phyloP scores from a whole-genome alignment of 2,888 invertebrate species.

The Pteria penguin region DNA sequence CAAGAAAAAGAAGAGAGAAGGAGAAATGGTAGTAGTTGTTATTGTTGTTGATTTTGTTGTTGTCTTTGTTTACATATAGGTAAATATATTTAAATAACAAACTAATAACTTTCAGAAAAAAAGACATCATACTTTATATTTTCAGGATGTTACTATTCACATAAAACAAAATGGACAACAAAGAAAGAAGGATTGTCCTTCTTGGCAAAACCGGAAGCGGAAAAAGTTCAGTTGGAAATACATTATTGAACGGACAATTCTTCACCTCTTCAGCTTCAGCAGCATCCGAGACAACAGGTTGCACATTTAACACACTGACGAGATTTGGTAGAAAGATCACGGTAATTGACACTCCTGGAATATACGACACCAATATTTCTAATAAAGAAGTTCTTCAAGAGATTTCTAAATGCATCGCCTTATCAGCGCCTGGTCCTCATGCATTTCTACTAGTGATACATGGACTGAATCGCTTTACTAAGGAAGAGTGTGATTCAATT shows the following conservation, averaged over 20 bases:
- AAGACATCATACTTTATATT: too few species aligned
- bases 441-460: constrained; percentile 11
- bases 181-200: constrained; percentile 3
- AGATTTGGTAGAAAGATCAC: not conserved
- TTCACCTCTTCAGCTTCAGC: constrained; percentile 7
- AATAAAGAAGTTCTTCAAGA: constrained; percentile 12
- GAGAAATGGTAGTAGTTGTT: too few species aligned
- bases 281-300: constrained; percentile 4
- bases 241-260: not conserved
- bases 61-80: too few species aligned
- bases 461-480: constrained; percentile 3
- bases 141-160: too few species aligned
- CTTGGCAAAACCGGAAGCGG: constrained; percentile 22
- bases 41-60: too few species aligned
- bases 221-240: constrained; percentile 20
- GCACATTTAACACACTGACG: not conserved
- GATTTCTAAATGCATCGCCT: constrained; percentile 10
- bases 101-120: too few species aligned
- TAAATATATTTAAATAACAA: too few species aligned
- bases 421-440: constrained; percentile 22
- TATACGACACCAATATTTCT: constrained; percentile 3
- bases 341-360: constrained; percentile 18
- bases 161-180: not conserved
- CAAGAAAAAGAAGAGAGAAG: too few species aligned
- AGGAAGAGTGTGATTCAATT: constrained; percentile 17